Evolutionary conservation across 2,797 vertebrate genomes (phyloP).

Genomic region (Rhabdomys pumilio): DNA sequence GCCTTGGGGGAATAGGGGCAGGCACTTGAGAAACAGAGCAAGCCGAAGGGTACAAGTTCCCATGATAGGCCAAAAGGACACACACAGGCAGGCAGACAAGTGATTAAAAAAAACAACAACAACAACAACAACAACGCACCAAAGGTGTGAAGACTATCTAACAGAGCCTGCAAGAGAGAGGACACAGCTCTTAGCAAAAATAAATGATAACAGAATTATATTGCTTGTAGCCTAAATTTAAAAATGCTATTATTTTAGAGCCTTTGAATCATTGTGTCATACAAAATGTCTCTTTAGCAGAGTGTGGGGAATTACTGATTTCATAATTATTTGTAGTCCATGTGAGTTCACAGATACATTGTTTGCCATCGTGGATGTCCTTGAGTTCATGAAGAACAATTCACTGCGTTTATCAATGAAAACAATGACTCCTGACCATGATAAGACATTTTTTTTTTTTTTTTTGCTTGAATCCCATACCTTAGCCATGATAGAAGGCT

Average conservation of each 20-base stretch:
- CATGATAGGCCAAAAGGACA: background rate
- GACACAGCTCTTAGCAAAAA: background rate
- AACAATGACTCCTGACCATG: background rate
- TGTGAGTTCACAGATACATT: background rate
- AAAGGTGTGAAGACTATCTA: background rate
- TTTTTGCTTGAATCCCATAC: background rate
- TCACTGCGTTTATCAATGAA: background rate
- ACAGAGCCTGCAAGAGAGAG: background rate
- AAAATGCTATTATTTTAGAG: background rate
- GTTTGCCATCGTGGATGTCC: background rate
- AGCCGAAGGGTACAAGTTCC: background rate
- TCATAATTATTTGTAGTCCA: background rate
- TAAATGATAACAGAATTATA: conserved; percentile 26
- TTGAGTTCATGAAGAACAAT: background rate
- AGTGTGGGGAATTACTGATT: background rate
- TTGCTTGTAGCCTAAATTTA: conserved; percentile 18
- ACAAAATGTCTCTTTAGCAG: background rate
- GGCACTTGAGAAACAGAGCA: background rate
- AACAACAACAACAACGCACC: too few species aligned
- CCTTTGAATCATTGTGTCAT: background rate
- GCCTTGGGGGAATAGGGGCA: too few species aligned
- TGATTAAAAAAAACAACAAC: background rate
- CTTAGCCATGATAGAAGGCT: background rate
- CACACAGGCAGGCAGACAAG: background rate
- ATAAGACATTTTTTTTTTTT: background rate